Base-by-base conservation (phyloP, 2,113 vertebrate species). In the Lampris incognitus region DNA sequence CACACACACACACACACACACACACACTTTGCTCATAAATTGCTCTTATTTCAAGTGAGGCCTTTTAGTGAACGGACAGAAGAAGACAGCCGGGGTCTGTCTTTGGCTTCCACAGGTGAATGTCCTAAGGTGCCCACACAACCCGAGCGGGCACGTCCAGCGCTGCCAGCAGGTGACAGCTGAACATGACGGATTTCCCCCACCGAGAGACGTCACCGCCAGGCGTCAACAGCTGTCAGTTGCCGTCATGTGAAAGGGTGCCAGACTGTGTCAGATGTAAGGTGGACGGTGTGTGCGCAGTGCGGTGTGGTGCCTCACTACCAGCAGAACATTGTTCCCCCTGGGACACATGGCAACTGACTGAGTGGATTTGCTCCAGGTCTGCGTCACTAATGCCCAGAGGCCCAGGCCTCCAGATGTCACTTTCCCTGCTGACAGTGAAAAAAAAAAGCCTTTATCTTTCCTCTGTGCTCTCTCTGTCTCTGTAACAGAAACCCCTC, bases 131-230 rank as follows among this genome's bases (percentile, higher is more conserved):
- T 87, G 56, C 67, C 81, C n/a, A 1, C 62, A 71, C 51, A 80
- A 65, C 70, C 83, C 58, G 24, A 54, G 10, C 1, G 11, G 75
- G 65, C 37, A 59, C 1, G 0, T n/a, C 37, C 11, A 49, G 41
- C 66, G 58, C 55, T 83, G 90, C 88, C 88, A 91, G 54, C 66
- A 46, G 65, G 80, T 65, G 84, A 82, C 87, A 85, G 87, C 76
- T 83, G 82, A 89, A 66, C 59, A 61, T 82, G 73, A 81, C 9
- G 81, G 89, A 87, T 85, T 88, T 86, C 75, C 85, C 85, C 74
- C 58, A n/a, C 55, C 39, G 0, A 50, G 73, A 86, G 83, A 91
- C 76, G 84, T 89, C 85, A 90, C 40, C 0, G 7, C 69, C 36
- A 3, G 62, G 52, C 58, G 11, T 84, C 85, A 71, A 0, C 9